These are phyloP conservation scores for Onthophagus taurus DNA, from an alignment of 1,140 invertebrate species.

Conservation along the genomic window DNA sequence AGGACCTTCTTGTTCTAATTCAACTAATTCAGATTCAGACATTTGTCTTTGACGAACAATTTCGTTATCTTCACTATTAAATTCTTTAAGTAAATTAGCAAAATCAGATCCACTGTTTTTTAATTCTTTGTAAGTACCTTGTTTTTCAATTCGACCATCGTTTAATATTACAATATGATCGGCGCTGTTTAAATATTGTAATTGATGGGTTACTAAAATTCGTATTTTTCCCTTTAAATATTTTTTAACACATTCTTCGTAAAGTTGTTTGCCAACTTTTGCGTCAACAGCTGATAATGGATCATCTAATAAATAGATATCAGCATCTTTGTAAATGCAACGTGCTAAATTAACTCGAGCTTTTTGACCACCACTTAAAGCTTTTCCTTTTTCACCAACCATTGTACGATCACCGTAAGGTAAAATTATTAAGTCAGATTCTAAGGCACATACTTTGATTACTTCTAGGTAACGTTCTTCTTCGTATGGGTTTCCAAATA, in stretches of 20 bases:
- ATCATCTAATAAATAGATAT: constrained; percentile 66
- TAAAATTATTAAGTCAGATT: constrained; percentile 60
- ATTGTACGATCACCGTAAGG: constrained; percentile 64
- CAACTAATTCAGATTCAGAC: constrained; percentile 37
- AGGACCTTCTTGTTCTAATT: constrained; percentile 27
- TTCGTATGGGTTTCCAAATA: constrained; percentile 45
- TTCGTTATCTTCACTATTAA: constrained; percentile 32
- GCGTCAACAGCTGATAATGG: constrained; percentile 57
- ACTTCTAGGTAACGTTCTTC: constrained; percentile 54
- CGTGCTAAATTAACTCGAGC: constrained; percentile 67
- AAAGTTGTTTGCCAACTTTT: constrained; percentile 52
- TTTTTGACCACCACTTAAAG: constrained; percentile 68
- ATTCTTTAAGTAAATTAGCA: constrained; percentile 35
- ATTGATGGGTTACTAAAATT: constrained; percentile 64
- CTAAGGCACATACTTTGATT: constrained; percentile 50
- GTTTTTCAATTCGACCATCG: constrained; percentile 36
- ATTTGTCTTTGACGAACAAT: constrained; percentile 35
- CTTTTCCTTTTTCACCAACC: constrained; percentile 73
- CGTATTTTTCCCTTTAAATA: constrained; percentile 56
- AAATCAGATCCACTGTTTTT: constrained; percentile 37
- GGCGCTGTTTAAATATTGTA: constrained; percentile 57
- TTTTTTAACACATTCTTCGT: constrained; percentile 46
- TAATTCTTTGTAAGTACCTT: constrained; percentile 39
- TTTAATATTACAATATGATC: constrained; percentile 43
- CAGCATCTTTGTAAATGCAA: constrained; percentile 43